Conservation (phyloP, 2,113 vertebrate species). For the Dromas ardeola region DNA sequence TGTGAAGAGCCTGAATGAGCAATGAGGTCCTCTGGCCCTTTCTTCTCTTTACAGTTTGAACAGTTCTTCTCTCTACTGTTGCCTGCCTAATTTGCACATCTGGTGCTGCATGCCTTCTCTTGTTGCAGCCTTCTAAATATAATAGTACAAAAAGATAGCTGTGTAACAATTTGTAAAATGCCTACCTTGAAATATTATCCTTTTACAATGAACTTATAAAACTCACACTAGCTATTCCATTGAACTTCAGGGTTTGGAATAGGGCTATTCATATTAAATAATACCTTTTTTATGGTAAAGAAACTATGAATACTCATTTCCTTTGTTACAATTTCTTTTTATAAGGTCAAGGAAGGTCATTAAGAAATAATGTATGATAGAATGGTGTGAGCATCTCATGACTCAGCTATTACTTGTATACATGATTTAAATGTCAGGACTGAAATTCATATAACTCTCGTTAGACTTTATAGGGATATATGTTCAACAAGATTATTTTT, state of each 20-base stretch:
- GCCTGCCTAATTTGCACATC: neutral
- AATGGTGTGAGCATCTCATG: neutral
- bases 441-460: conserved; percentile 33
- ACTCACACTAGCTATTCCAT: neutral
- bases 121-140: neutral
- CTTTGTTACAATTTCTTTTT: neutral
- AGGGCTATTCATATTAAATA: neutral
- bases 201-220: neutral
- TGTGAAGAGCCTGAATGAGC: neutral
- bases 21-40: neutral
- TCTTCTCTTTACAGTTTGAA: neutral
- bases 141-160: neutral
- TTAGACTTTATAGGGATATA: neutral
- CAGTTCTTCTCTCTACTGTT: too few species aligned
- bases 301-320: neutral
- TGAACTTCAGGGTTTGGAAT: neutral
- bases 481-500: neutral
- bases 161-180: neutral
- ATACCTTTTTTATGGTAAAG: neutral
- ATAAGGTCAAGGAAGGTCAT: neutral
- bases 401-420: neutral
- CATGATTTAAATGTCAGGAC: conserved; percentile 28
- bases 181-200: neutral
- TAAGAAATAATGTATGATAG: neutral
- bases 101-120: neutral